Evolutionary conservation across 2,888 invertebrate genomes (phyloP).

Genomic region (Adelognathus sp.): DNA sequence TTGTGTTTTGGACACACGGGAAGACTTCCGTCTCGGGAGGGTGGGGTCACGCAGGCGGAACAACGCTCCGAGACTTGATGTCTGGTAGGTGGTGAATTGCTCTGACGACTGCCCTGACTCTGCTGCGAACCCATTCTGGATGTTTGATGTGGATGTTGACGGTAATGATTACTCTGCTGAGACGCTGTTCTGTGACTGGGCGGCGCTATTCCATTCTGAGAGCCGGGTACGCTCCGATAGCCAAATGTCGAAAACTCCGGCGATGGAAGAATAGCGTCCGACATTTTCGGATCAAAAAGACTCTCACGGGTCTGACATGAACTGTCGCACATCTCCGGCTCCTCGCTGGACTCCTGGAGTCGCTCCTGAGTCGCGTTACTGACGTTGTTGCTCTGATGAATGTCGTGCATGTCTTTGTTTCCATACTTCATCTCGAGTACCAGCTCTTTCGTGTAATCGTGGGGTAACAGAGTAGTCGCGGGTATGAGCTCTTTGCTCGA

Average conservation of each 20-base stretch:
- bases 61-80: slow-evolving; percentile 67
- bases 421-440: slow-evolving; percentile 73
- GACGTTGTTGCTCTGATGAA: slow-evolving; percentile 79
- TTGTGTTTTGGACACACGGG: slow-evolving; percentile 71
- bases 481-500: slow-evolving; percentile 75
- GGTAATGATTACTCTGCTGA: slow-evolving; percentile 55
- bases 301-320: slow-evolving; percentile 93
- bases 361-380: slow-evolving; percentile 79
- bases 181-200: background rate
- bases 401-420: slow-evolving; percentile 73
- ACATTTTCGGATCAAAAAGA: slow-evolving; percentile 83
- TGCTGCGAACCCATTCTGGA: slow-evolving; percentile 61
- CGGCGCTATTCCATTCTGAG: slow-evolving; percentile 65
- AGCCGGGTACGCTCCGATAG: slow-evolving; percentile 72
- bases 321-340: slow-evolving; percentile 87
- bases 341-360: slow-evolving; percentile 76
- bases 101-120: slow-evolving; percentile 47
- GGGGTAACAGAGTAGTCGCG: slow-evolving; percentile 55
- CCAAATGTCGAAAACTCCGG: slow-evolving; percentile 83
- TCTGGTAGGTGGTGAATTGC: slow-evolving; percentile 53
- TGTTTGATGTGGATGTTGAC: slow-evolving; percentile 60
- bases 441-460: slow-evolving; percentile 64
- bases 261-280: slow-evolving; percentile 73
- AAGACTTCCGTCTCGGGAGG: slow-evolving; percentile 66
- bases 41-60: slow-evolving; percentile 70